Evolutionary conservation across 1,140 invertebrate species (phyloP), one percentile per base, ranked within the genome.

Genomic region (Papilio glaucus): DNA sequence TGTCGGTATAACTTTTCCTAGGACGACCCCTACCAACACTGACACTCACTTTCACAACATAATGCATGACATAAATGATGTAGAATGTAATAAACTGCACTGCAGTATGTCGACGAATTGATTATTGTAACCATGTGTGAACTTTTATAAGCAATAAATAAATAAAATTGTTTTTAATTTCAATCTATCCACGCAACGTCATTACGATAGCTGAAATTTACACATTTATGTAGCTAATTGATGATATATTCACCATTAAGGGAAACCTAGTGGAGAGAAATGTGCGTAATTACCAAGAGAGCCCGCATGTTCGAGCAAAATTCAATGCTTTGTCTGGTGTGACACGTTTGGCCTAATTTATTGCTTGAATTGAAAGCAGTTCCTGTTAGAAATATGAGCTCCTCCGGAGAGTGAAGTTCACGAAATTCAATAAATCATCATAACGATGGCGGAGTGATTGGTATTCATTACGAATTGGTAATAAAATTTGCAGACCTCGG

Each of bases 321-420:
- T 53, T 53, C 49, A 53, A 0, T 53, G 49, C 49, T 53, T 53
- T 53, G 49, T 53, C 49, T 53, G 49, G 21, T 53, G 49, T 12
- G 49, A 53, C 49, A 53, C 21, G 49, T 53, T 53, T 9, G 49
- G 49, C 7, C 8, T 53, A 53, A 53, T 53, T 53, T 53, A 53
- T 53, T 53, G 49, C 49, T 53, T 53, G 18, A 53, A 53, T 53
- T 53, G 49, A 53, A 53, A 53, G 49, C 49, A 15, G 3, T 53
- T 53, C 49, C 49, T 53, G 21, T 53, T 53, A 53, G 49, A 53
- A 53, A 53, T 53, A 53, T 53, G 49, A 53, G 49, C 49, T 53
- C 8, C 49, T 53, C 21, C 18, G 49, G 1, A 9, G 5, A 53
- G 18, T 53, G 21, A 53, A 53, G 8, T 53, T 53, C 49, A 24